phyloP scores from a whole-genome alignment of 1,140 invertebrate species.

The Proales similis region DNA sequence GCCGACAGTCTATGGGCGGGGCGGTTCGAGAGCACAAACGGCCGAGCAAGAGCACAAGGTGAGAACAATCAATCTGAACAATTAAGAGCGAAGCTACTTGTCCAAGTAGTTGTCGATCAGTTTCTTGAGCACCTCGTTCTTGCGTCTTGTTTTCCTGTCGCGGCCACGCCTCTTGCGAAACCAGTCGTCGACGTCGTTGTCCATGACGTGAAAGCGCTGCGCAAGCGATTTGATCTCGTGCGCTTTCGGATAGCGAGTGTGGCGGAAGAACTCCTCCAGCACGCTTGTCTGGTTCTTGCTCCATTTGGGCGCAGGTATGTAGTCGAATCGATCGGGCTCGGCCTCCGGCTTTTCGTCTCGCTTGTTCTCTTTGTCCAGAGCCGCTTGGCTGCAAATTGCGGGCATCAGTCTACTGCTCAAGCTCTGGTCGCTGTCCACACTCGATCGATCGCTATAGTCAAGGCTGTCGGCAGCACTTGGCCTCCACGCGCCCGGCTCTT shows the following conservation, averaged over 20 bases:
- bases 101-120: conserved; percentile 36
- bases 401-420: conserved; percentile 17
- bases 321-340: conserved; percentile 15
- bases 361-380: conserved; percentile 19
- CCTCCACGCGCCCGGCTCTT: no score
- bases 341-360: neutral
- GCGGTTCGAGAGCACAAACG: no score
- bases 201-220: conserved; percentile 33
- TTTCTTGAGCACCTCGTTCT: conserved; percentile 32
- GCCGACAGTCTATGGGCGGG: no score
- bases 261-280: conserved; percentile 25
- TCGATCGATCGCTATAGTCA: conserved; percentile 26
- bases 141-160: conserved; percentile 34
- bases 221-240: conserved; percentile 8
- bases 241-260: conserved; percentile 23
- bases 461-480: neutral
- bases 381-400: neutral
- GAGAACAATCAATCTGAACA: no score
- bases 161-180: conserved; percentile 28
- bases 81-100: no score
- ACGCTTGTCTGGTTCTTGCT: conserved; percentile 26
- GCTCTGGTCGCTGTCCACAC: conserved; percentile 11
- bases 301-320: conserved; percentile 35
- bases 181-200: conserved; percentile 36
- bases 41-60: no score